Evolutionary conservation across 2,888 invertebrate genomes (phyloP), one percentile per base, ranked within the genome.

Genomic region (Phyllotreta striolata): DNA sequence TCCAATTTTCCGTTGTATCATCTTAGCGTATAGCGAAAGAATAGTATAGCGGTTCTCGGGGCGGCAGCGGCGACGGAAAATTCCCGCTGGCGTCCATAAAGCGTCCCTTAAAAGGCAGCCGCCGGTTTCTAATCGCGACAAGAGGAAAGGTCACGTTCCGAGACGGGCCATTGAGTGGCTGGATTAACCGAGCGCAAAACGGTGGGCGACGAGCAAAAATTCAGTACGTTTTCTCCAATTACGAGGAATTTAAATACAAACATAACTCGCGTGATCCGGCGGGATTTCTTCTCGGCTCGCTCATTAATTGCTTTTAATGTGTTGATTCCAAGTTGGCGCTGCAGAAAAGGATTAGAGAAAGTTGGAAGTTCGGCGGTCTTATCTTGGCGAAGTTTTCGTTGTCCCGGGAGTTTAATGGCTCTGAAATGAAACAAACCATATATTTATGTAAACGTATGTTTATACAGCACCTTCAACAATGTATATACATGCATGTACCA

Each of bases 191-290:
- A 69, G 68, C 70, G 71, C 67, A 64, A 66, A 52, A 38, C 52
- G 39, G 12, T 63, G 63, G 56, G 59, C 62, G 55, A 66, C 52
- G 62, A 63, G 65, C 71, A 72, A 72, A 73, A 73, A 71, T 70
- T 72, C 68, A 34, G 62, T 51, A 64, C 70, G 68, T 72, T 69
- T 67, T 70, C 69, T 64, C 72, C 72, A 72, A 72, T 73, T 72
- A 73, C 73, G 64, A 67, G 70, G 67, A 71, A 73, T 73, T 72
- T 70, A 73, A 66, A 56, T 64, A 66, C 70, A 70, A 72, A 72
- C 67, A 71, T 72, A 71, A 60, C 60, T 60, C 60, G 60, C 34
- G 60, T 60, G 60, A 60, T 60, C 60, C 60, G 67, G 63, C 38
- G 69, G 68, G 69, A 70, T 63, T 68, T 66, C 67, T 69, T 70